phyloP scores from a whole-genome alignment of 2,888 invertebrate species.

The Aphodius sticticus region DNA sequence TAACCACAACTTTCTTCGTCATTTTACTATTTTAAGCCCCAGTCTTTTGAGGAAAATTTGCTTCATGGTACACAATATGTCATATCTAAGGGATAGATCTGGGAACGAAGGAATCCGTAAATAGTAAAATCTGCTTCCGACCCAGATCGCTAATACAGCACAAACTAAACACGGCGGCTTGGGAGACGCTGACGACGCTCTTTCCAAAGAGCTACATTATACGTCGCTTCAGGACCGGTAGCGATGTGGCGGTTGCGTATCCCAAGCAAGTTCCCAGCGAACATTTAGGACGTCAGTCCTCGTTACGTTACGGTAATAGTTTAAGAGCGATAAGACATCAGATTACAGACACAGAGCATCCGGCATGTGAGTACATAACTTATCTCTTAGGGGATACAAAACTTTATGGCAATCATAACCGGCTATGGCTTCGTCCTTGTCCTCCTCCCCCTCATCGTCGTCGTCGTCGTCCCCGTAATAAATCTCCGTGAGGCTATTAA shows the following conservation, averaged over 20 bases:
- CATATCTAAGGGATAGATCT: not conserved
- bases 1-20: too few species aligned
- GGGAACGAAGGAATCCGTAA: not conserved
- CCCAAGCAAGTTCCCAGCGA: not conserved
- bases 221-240: not conserved
- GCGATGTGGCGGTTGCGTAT: not conserved
- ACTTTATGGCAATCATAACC: conserved; percentile 26
- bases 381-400: conserved; percentile 26
- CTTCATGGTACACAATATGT: not conserved
- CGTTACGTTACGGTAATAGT: conserved; percentile 25
- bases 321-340: conserved; percentile 27
- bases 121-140: conserved; percentile 10
- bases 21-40: too few species aligned
- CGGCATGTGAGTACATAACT: conserved; percentile 27
- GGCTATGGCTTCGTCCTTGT: not conserved
- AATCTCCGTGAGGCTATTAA: conserved; percentile 23
- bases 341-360: conserved; percentile 26
- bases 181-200: not conserved
- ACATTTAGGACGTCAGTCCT: conserved; percentile 16
- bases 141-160: conserved; percentile 15
- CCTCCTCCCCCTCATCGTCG: not conserved
- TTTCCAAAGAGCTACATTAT: not conserved
- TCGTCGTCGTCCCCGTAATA: conserved; percentile 15
- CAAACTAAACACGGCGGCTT: not conserved
- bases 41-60: too few species aligned